phyloP scores from a whole-genome alignment of 2,797 vertebrate genomes.

The Neoniphon sammara region DNA sequence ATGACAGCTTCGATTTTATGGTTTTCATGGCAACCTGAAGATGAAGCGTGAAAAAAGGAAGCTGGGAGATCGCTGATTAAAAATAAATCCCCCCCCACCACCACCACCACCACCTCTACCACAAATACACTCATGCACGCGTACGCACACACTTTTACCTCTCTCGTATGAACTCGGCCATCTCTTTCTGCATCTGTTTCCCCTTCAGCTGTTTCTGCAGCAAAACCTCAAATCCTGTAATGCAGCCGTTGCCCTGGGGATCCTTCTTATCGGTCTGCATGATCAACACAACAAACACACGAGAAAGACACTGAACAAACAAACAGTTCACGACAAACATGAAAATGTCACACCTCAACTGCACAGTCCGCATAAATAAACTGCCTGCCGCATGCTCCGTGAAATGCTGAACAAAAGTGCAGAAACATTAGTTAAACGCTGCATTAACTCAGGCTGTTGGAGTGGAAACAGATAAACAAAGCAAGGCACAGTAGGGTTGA shows the following conservation, averaged over 20 bases:
- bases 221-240: constrained; percentile 95
- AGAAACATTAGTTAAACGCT: background rate
- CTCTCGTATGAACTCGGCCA: constrained; percentile 97
- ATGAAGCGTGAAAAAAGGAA: constrained; percentile 10
- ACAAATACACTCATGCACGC: background rate
- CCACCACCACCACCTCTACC: background rate
- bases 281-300: constrained; percentile 52
- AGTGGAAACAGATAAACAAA: too few species aligned
- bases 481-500: too few species aligned
- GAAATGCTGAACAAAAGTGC: background rate
- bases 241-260: constrained; percentile 88
- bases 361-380: background rate
- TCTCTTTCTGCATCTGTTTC: constrained; percentile 99
- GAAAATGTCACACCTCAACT: constrained; percentile 16
- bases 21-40: constrained; percentile 65
- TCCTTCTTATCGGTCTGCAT: constrained; percentile 93
- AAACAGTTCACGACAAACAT: constrained; percentile 21
- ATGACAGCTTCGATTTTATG: constrained; percentile 26
- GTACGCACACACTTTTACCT: constrained; percentile 82
- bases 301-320: constrained; percentile 27
- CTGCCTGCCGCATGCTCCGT: background rate
- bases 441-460: too few species aligned
- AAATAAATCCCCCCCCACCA: background rate
- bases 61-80: background rate
- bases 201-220: constrained; percentile 98